Conservation (phyloP, 1,140 invertebrate genomes). For the Drosophila arawakana region DNA sequence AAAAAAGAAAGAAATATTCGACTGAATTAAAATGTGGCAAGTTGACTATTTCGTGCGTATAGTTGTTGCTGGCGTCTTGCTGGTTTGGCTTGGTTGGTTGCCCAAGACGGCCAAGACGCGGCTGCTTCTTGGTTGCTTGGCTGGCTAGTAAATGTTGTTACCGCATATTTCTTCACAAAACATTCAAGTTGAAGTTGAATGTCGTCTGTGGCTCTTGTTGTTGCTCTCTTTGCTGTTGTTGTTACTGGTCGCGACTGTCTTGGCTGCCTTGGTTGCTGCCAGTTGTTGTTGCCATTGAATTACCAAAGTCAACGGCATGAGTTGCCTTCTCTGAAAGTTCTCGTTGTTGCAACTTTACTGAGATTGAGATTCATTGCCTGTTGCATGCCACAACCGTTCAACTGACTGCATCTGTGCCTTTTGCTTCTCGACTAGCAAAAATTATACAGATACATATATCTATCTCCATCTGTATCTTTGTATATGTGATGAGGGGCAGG, state of each 20-base stretch:
- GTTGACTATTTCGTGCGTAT: constrained; percentile 75
- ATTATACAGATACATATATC: constrained; percentile 42
- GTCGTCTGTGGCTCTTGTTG: constrained; percentile 52
- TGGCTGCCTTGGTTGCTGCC: constrained; percentile 24
- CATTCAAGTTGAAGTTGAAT: constrained; percentile 68
- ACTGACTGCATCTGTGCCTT: constrained; percentile 56
- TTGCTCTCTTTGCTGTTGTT: constrained; percentile 25
- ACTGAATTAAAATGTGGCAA: constrained; percentile 82
- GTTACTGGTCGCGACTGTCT: constrained; percentile 3
- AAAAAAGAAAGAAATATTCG: constrained; percentile 62
- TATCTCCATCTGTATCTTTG: constrained; percentile 18
- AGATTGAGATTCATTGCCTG: constrained; percentile 82
- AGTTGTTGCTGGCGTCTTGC: constrained; percentile 10
- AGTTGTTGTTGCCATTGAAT: constrained; percentile 77
- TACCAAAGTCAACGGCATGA: constrained; percentile 74
- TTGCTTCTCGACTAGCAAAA: constrained; percentile 38
- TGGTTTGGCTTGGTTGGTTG: constrained; percentile 31
- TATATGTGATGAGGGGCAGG: constrained; percentile 6
- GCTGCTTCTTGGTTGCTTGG: constrained; percentile 29
- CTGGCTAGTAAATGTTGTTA: constrained; percentile 68
- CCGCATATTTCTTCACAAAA: constrained; percentile 74
- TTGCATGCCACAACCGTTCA: constrained; percentile 75
- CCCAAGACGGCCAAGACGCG: constrained; percentile 20
- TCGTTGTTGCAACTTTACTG: constrained; percentile 40
- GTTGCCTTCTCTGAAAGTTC: constrained; percentile 17